Evolutionary conservation across 2,797 vertebrate genomes (phyloP).

Genomic region (Linurgus olivaceus): DNA sequence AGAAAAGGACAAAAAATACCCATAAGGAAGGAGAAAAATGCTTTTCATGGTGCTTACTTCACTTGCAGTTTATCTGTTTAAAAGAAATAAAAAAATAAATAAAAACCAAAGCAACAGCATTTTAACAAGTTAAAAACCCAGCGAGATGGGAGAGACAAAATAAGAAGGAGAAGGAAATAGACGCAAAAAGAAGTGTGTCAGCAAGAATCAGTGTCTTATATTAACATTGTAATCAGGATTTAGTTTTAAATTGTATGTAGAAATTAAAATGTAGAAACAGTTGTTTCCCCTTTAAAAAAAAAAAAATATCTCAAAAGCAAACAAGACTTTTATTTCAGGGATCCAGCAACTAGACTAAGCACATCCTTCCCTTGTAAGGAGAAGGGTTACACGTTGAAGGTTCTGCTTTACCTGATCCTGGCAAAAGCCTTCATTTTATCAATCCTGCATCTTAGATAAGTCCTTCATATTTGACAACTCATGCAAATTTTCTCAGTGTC

Average conservation of each 20-base stretch:
- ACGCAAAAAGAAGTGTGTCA: not conserved
- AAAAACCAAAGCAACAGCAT: not conserved
- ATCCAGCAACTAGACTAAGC: not conserved
- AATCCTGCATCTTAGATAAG: not conserved
- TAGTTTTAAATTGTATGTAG: not conserved
- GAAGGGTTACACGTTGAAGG: not conserved
- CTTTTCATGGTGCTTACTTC: not conserved
- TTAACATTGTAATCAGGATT: not conserved
- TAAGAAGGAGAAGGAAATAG: not conserved
- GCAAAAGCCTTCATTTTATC: not conserved
- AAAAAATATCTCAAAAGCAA: not conserved
- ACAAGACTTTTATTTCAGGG: not conserved
- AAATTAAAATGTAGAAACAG: not conserved
- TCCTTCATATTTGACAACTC: not conserved
- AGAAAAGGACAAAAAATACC: not conserved
- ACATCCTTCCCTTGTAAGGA: accelerated
- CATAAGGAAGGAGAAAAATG: not conserved
- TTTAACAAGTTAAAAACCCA: not conserved
- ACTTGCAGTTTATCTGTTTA: not conserved
- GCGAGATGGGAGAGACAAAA: not conserved
- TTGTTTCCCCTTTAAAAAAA: not conserved
- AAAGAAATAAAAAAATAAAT: accelerated
- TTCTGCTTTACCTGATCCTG: not conserved
- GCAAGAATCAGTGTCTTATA: not conserved
- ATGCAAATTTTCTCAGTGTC: not conserved